A percentile compares a stretch with the other conserved stretches of the same genome.
phyloP scores from a whole-genome alignment of 2,113 vertebrate genomes.

The Pluvialis apricaria region DNA sequence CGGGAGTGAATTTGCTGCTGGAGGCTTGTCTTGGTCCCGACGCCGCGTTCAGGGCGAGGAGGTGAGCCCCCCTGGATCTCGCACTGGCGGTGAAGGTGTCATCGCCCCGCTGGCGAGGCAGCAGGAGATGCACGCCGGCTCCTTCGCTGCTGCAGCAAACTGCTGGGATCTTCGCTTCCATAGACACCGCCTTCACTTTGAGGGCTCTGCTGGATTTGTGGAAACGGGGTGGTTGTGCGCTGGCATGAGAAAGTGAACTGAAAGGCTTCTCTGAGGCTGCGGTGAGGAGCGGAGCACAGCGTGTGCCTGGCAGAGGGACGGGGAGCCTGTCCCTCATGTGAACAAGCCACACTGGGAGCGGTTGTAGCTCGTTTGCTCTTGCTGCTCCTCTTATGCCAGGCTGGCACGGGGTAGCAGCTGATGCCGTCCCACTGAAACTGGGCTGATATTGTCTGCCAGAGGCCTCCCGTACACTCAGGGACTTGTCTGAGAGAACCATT shows the following conservation, averaged over 20 bases:
- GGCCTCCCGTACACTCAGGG: not conserved
- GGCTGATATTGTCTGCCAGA: not conserved
- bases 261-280: not conserved
- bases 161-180: not conserved
- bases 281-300: not conserved
- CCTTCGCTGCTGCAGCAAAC: not conserved
- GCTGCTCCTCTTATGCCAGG: rapidly evolving
- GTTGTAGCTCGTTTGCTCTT: not conserved
- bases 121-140: not conserved
- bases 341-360: not conserved
- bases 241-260: rapidly evolving
- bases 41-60: rapidly evolving
- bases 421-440: not conserved
- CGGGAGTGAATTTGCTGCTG: not conserved
- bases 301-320: constrained; percentile 17
- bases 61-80: not conserved
- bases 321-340: not conserved
- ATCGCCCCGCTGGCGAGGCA: not conserved
- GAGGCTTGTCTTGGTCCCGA: not conserved
- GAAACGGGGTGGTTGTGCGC: not conserved
- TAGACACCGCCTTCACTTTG: rapidly evolving
- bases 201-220: not conserved
- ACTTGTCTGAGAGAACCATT: not conserved
- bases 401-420: not conserved
- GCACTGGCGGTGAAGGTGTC: not conserved